Evolutionary conservation across 1,140 invertebrate species (phyloP).

Genomic region (Gonatopus flavifemur): DNA sequence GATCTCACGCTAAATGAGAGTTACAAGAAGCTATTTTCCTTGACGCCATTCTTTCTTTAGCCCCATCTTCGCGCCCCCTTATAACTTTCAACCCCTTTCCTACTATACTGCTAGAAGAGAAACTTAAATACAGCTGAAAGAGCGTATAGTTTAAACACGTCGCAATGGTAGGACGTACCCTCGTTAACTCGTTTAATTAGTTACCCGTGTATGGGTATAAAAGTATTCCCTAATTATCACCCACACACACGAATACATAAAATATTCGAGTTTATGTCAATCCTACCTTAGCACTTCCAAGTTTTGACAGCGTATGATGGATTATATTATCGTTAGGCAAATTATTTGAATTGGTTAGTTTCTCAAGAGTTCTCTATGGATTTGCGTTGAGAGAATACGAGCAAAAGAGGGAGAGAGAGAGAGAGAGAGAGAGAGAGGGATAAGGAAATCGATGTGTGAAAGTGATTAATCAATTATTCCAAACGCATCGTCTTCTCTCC

Average conservation of each 20-base stretch:
- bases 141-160: slow-evolving; percentile 1
- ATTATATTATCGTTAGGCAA: no score
- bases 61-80: not conserved
- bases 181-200: slow-evolving; percentile 32
- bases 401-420: not conserved
- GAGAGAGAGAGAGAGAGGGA: no score
- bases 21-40: slow-evolving; percentile 14
- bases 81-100: no score
- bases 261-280: slow-evolving; percentile 5
- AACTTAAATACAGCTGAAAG: slow-evolving; percentile 7
- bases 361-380: not conserved
- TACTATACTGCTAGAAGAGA: no score
- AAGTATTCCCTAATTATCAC: slow-evolving; percentile 3
- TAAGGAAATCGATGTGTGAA: no score
- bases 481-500: no score
- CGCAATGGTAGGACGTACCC: slow-evolving; percentile 14
- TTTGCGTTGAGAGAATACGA: not conserved
- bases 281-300: slow-evolving; percentile 16
- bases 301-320: slow-evolving; percentile 22
- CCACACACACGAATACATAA: slow-evolving; percentile 7
- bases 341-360: no score
- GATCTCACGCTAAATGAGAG: slow-evolving; percentile 21
- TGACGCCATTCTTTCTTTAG: not conserved
- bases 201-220: not conserved
- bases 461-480: no score